These are phyloP conservation scores for Synergus japonicus DNA, from an alignment of 2,888 invertebrate species.

Conservation along the genomic window DNA sequence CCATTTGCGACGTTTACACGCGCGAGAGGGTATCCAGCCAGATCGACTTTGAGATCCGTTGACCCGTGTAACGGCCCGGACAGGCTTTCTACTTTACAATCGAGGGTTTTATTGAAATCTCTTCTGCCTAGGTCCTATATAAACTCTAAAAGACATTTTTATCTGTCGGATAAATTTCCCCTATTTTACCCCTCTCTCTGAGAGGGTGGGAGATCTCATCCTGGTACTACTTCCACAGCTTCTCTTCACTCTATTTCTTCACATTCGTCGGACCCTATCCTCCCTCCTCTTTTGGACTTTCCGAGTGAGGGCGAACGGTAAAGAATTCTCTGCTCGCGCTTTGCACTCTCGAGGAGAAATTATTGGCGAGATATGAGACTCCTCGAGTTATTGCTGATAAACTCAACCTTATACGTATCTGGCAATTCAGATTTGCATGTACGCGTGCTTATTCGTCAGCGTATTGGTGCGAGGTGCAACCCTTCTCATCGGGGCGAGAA, in stretches of 20 bases:
- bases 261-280: conserved; percentile 50
- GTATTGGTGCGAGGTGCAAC: background rate
- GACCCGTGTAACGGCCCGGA: conserved; percentile 69
- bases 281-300: conserved; percentile 31
- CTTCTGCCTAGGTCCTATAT: conserved; percentile 61
- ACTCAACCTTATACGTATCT: conserved; percentile 59
- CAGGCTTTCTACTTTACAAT: conserved; percentile 70
- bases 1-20: conserved; percentile 43
- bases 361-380: conserved; percentile 75
- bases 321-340: conserved; percentile 51
- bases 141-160: conserved; percentile 74
- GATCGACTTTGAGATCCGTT: conserved; percentile 68
- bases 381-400: conserved; percentile 73
- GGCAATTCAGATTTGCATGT: background rate
- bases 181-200: conserved; percentile 46
- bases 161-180: conserved; percentile 73
- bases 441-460: background rate
- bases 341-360: conserved; percentile 63
- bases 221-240: conserved; percentile 30
- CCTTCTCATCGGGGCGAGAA: conserved; percentile 32
- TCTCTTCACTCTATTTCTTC: conserved; percentile 45
- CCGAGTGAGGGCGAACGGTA: conserved; percentile 44
- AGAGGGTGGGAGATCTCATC: conserved; percentile 17
- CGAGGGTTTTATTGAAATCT: conserved; percentile 74
- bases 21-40: conserved; percentile 38